These are phyloP conservation scores for Amorpha juglandis DNA, from an alignment of 2,888 invertebrate genomes.

Conservation along the genomic window DNA sequence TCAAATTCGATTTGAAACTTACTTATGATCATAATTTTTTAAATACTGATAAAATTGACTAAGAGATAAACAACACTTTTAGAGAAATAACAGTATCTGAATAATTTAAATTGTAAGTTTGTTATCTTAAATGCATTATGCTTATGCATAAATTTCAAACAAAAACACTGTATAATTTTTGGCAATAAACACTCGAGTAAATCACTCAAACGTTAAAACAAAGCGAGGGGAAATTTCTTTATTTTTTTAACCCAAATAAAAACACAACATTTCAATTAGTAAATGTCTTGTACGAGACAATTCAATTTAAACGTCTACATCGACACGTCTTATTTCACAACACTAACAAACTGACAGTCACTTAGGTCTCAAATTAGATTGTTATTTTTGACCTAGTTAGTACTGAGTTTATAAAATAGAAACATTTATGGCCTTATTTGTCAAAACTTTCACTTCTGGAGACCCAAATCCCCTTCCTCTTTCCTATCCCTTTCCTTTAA, in stretches of 20 bases:
- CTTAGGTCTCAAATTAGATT: not conserved
- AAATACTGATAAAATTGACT: too few species aligned
- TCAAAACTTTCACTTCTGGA: too few species aligned
- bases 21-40: too few species aligned
- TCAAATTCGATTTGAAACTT: too few species aligned
- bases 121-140: not conserved
- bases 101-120: too few species aligned
- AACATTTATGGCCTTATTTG: too few species aligned
- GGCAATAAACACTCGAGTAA: slow-evolving; percentile 9
- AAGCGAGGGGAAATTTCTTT: not conserved
- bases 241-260: slow-evolving; percentile 32
- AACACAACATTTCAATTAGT: slow-evolving; percentile 30
- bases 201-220: slow-evolving; percentile 9
- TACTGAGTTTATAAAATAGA: not conserved
- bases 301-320: slow-evolving; percentile 42
- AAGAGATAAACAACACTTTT: too few species aligned
- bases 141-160: not conserved
- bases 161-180: not conserved
- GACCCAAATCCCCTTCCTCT: too few species aligned
- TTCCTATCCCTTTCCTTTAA: too few species aligned
- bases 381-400: slow-evolving; percentile 8
- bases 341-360: slow-evolving; percentile 15
- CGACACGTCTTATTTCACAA: not conserved
- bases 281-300: slow-evolving; percentile 40
- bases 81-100: too few species aligned